Evolutionary conservation across 2,888 invertebrate species (phyloP).

Genomic region (Macrophya annulata): DNA sequence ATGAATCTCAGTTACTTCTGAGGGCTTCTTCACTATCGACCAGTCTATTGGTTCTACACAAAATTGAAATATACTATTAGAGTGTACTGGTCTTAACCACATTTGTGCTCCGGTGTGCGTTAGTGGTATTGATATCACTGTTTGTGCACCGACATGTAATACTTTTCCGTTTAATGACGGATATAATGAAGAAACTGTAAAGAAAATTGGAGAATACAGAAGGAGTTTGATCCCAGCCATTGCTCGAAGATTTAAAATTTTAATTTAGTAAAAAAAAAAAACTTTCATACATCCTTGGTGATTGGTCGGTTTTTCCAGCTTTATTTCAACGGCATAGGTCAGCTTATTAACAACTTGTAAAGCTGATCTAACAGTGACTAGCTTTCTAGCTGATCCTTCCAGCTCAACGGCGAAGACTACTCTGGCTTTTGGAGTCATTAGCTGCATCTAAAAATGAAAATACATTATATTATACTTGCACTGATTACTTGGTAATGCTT

Average conservation of each 20-base stretch:
- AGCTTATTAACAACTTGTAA: conserved; percentile 90
- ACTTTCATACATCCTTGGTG: conserved; percentile 76
- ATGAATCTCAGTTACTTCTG: conserved; percentile 74
- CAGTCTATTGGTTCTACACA: conserved; percentile 84
- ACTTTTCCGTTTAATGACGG: conserved; percentile 68
- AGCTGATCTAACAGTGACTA: conserved; percentile 96
- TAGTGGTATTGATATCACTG: conserved; percentile 88
- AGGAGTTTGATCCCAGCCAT: not conserved
- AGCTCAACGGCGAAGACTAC: conserved; percentile 95
- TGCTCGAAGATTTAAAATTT: not conserved
- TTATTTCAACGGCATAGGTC: conserved; percentile 87
- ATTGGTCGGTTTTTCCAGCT: conserved; percentile 83
- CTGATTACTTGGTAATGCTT: conserved; percentile 10
- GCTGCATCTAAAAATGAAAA: conserved; percentile 63
- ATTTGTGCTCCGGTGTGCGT: conserved; percentile 88
- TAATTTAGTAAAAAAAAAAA: conserved; percentile 5
- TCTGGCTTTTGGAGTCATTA: conserved; percentile 82
- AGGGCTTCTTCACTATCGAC: conserved; percentile 82
- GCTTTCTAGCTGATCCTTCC: conserved; percentile 96
- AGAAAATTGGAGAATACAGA: not conserved
- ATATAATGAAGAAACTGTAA: conserved; percentile 69
- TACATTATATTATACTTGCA: conserved; percentile 35
- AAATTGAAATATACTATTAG: conserved; percentile 80
- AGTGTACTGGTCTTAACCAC: conserved; percentile 86
- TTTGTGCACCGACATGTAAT: conserved; percentile 81